These are phyloP conservation scores for Hydroisotoma schaefferi DNA, from an alignment of 2,888 invertebrate genomes.

Conservation along the genomic window DNA sequence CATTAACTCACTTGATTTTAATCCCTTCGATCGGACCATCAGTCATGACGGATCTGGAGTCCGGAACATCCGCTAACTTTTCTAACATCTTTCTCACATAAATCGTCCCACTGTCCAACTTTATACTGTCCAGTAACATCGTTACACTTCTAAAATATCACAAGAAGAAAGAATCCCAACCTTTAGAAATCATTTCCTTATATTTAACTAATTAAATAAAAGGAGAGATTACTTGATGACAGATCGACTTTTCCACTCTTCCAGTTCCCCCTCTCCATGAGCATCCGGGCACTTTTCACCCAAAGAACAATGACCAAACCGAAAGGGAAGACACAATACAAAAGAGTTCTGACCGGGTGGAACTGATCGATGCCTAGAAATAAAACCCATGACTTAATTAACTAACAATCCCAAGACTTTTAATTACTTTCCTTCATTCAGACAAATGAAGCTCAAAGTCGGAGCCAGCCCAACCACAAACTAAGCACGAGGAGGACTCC, in stretches of 20 bases:
- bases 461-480: no score
- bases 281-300: slow-evolving; percentile 71
- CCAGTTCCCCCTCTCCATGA: slow-evolving; percentile 66
- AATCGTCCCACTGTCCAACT: slow-evolving; percentile 29
- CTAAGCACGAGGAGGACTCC: no score
- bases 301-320: slow-evolving; percentile 61
- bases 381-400: no score
- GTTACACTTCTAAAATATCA: slow-evolving; percentile 22
- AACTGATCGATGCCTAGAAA: slow-evolving; percentile 42
- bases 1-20: slow-evolving; percentile 37
- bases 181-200: neutral
- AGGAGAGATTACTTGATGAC: slow-evolving; percentile 33
- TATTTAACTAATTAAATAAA: slow-evolving; percentile 6
- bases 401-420: no score
- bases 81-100: slow-evolving; percentile 35
- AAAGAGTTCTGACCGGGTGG: slow-evolving; percentile 39
- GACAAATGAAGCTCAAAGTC: no score
- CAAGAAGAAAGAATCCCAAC: neutral
- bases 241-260: slow-evolving; percentile 64
- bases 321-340: slow-evolving; percentile 44
- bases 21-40: slow-evolving; percentile 31
- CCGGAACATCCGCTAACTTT: slow-evolving; percentile 22
- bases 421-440: no score
- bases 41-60: slow-evolving; percentile 23
- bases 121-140: slow-evolving; percentile 22